Evolutionary conservation across 2,888 invertebrate genomes (phyloP).

Genomic region (Lasioglossum morio): DNA sequence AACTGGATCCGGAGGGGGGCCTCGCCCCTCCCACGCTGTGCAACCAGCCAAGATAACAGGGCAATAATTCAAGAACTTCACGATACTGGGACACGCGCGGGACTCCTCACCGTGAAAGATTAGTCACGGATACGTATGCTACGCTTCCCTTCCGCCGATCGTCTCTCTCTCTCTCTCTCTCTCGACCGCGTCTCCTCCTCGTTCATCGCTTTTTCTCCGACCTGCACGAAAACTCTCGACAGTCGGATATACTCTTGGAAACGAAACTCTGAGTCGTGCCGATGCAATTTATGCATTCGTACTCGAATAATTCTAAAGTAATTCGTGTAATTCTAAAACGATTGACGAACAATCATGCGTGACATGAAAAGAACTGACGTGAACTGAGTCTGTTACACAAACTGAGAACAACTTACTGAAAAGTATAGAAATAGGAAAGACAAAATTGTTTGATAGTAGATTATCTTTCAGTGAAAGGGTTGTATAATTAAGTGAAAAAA

Average conservation of each 20-base stretch:
- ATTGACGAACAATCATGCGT: background rate
- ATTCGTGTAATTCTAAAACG: background rate
- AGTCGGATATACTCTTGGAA: constrained; percentile 2
- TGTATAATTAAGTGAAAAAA: background rate
- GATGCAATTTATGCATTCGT: background rate
- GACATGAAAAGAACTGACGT: background rate
- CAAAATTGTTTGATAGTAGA: background rate
- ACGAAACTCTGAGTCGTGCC: background rate
- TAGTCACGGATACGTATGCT: constrained; percentile 77
- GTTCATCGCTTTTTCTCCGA: background rate
- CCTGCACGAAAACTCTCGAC: constrained; percentile 48
- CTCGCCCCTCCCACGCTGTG: constrained; percentile 75
- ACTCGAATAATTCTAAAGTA: background rate
- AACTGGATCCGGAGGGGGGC: constrained; percentile 80
- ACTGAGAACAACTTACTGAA: background rate
- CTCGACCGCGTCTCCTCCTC: background rate
- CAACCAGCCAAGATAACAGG: constrained; percentile 79
- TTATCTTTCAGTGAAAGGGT: background rate
- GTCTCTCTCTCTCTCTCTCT: constrained; percentile 2
- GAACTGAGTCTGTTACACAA: background rate
- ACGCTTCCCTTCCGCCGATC: constrained; percentile 50
- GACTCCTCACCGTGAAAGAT: constrained; percentile 75
- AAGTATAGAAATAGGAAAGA: background rate
- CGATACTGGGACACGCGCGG: constrained; percentile 75
- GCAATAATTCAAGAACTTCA: constrained; percentile 82